phyloP scores from a whole-genome alignment of 2,113 vertebrate species.

The Pachypanchax playfairii region DNA sequence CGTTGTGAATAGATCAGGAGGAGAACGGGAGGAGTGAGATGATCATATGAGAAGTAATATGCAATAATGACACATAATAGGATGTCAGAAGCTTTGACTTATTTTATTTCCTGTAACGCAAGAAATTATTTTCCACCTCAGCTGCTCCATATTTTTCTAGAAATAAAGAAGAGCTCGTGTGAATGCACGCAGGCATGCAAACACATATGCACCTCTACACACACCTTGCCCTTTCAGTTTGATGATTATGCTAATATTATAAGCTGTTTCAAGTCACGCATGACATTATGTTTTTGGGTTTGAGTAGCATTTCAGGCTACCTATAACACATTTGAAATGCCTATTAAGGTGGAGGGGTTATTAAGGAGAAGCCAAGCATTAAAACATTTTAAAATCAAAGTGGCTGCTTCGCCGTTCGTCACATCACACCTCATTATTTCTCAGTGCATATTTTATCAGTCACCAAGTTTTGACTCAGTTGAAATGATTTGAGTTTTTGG shows the following conservation, averaged over 20 bases:
- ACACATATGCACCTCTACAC: conserved; percentile 9
- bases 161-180: neutral
- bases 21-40: conserved; percentile 37
- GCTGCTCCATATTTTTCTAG: conserved; percentile 17
- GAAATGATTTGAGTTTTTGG: neutral
- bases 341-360: conserved; percentile 51
- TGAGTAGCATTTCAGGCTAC: conserved; percentile 43
- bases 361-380: conserved; percentile 69
- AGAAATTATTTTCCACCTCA: conserved; percentile 36
- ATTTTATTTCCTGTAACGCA: conserved; percentile 19
- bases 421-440: neutral
- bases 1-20: conserved; percentile 29
- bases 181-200: neutral
- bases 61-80: conserved; percentile 51
- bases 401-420: neutral
- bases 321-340: conserved; percentile 42
- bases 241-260: conserved; percentile 56
- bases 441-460: conserved; percentile 20
- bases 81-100: conserved; percentile 42
- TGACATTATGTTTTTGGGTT: conserved; percentile 60
- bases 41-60: conserved; percentile 38
- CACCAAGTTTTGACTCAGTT: neutral
- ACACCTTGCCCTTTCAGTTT: conserved; percentile 48
- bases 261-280: conserved; percentile 58
- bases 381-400: conserved; percentile 34